phyloP scores from a whole-genome alignment of 2,797 vertebrate genomes.

The Steatocranus sp. region DNA sequence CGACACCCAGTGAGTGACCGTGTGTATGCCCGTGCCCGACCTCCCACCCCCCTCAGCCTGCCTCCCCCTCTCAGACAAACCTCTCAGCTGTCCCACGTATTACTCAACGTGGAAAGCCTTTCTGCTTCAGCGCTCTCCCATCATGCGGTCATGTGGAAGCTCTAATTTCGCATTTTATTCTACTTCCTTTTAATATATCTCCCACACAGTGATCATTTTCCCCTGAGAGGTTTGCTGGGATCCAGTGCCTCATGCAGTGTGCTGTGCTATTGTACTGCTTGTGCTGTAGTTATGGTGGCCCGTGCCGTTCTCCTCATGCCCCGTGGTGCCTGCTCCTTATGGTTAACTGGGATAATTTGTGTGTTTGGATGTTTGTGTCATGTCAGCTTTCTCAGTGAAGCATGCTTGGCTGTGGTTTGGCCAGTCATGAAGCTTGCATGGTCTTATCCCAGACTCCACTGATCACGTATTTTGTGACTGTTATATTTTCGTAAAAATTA shows the following conservation, averaged over 20 bases:
- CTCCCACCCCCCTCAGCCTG: slow-evolving; percentile 20
- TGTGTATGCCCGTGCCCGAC: slow-evolving; percentile 58
- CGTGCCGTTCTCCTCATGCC: slow-evolving; percentile 22
- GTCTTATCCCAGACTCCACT: slow-evolving; percentile 19
- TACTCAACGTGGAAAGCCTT: background rate
- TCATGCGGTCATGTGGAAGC: background rate
- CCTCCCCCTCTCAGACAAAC: slow-evolving; percentile 74
- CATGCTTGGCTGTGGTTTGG: slow-evolving; percentile 56
- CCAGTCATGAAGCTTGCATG: slow-evolving; percentile 53
- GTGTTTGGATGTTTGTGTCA: slow-evolving; percentile 30
- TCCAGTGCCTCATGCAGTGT: slow-evolving; percentile 61
- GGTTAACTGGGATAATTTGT: slow-evolving; percentile 17
- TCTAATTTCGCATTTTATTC: background rate
- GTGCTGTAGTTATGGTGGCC: slow-evolving; percentile 42
- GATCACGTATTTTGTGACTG: slow-evolving; percentile 1
- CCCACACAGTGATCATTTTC: background rate
- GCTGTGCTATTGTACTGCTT: slow-evolving; percentile 45
- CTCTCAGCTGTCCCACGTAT: slow-evolving; percentile 57
- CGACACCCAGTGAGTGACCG: slow-evolving; percentile 99
- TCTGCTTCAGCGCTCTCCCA: background rate
- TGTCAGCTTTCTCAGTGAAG: slow-evolving; percentile 35
- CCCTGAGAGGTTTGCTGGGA: slow-evolving; percentile 71
- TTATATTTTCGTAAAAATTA: slow-evolving; percentile 3
- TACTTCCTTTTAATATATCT: background rate
- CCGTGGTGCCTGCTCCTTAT: slow-evolving; percentile 25